Conservation (phyloP, 2,113 vertebrate species). For the Colistium nudipinnis region DNA sequence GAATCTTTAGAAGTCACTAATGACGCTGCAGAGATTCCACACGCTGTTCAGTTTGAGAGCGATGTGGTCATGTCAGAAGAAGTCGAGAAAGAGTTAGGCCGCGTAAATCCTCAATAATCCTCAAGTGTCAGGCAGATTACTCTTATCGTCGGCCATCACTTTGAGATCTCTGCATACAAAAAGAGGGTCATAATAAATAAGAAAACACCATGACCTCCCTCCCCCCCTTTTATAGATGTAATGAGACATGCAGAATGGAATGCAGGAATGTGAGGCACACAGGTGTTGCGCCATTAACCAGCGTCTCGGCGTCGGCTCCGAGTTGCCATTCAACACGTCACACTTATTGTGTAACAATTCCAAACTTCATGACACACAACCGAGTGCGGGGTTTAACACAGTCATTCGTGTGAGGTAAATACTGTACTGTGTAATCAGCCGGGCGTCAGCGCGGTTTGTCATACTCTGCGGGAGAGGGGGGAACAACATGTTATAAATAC, state of each 20-base stretch:
- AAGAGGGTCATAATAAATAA: slow-evolving; percentile 27
- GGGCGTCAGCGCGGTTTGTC: slow-evolving; percentile 7
- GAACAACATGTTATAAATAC: slow-evolving; percentile 45
- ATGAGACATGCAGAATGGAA: slow-evolving; percentile 29
- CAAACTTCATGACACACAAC: slow-evolving; percentile 71
- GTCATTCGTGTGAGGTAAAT: slow-evolving; percentile 54
- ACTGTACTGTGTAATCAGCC: slow-evolving; percentile 44
- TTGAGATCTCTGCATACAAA: slow-evolving; percentile 30
- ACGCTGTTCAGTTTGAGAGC: slow-evolving; percentile 20
- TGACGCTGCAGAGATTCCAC: slow-evolving; percentile 13
- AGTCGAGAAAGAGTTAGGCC: slow-evolving; percentile 38
- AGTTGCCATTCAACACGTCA: slow-evolving; percentile 58
- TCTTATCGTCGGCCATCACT: slow-evolving; percentile 50
- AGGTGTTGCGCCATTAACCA: slow-evolving; percentile 68
- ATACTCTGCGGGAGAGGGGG: background rate
- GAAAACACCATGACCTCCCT: slow-evolving; percentile 17
- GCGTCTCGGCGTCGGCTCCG: slow-evolving; percentile 48
- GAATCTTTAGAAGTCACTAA: background rate
- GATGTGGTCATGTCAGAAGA: slow-evolving; percentile 20
- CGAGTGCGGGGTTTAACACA: slow-evolving; percentile 51
- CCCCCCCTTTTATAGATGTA: background rate
- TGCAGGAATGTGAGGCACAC: slow-evolving; percentile 43
- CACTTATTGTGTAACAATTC: slow-evolving; percentile 64
- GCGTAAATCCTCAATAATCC: slow-evolving; percentile 61
- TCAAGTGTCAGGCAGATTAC: slow-evolving; percentile 52